phyloP scores from a whole-genome alignment of 1,140 invertebrate species.

The Diprion similis region DNA sequence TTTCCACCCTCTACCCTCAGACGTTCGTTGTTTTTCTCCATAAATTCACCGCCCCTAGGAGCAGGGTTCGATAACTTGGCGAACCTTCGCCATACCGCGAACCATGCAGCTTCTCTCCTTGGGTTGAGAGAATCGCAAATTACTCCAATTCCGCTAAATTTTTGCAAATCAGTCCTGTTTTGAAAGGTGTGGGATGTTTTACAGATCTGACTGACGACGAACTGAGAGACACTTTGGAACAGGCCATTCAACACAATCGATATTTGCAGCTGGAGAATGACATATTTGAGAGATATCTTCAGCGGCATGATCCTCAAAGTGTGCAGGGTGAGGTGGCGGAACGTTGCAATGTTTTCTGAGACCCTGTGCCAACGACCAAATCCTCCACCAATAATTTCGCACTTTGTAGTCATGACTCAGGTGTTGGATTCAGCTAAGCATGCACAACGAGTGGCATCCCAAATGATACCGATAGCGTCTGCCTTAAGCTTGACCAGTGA shows the following conservation, averaged over 20 bases:
- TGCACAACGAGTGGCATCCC: constrained; percentile 25
- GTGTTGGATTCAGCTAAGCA: constrained; percentile 34
- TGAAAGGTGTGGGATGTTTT: background rate
- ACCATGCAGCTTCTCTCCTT: too few relatives aligned
- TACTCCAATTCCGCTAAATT: background rate
- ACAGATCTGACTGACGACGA: constrained; percentile 39
- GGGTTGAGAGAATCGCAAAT: too few relatives aligned
- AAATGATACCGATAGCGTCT: constrained; percentile 18
- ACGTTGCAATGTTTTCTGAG: constrained; percentile 11
- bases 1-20: background rate
- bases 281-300: constrained; percentile 44
- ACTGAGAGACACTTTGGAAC: constrained; percentile 33
- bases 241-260: constrained; percentile 31
- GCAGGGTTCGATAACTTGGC: constrained; percentile 1
- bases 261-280: constrained; percentile 46
- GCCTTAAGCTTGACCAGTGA: constrained; percentile 22
- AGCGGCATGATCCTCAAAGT: constrained; percentile 36
- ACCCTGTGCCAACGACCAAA: background rate
- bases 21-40: background rate
- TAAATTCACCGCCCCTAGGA: background rate
- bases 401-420: constrained; percentile 29
- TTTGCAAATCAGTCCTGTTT: background rate
- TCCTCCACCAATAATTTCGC: background rate
- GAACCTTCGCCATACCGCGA: background rate
- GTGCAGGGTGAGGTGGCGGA: constrained; percentile 34